Evolutionary conservation across 2,797 vertebrate species (phyloP).

Genomic region (Rhynchonycteris naso): DNA sequence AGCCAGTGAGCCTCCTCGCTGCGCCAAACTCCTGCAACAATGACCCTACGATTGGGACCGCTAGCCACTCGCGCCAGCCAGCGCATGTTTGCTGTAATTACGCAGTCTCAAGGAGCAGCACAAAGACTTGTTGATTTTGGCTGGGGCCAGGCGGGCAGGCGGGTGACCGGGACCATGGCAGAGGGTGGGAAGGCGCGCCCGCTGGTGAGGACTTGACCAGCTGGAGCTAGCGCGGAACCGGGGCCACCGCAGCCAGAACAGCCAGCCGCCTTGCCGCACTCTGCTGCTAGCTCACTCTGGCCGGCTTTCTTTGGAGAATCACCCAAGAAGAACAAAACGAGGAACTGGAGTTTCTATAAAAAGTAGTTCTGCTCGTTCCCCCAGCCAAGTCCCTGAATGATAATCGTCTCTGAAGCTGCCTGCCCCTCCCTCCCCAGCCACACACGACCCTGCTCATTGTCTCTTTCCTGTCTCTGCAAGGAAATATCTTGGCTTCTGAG

Average conservation of each 20-base stretch:
- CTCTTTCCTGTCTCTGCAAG: neutral
- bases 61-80: constrained; percentile 48
- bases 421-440: neutral
- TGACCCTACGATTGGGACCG: neutral
- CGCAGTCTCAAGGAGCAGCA: constrained; percentile 60
- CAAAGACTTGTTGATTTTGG: constrained; percentile 79
- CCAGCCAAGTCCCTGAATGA: constrained; percentile 19
- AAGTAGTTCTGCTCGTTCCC: constrained; percentile 49
- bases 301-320: constrained; percentile 58
- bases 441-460: constrained; percentile 9
- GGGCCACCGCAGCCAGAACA: neutral
- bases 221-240: constrained; percentile 49
- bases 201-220: constrained; percentile 69
- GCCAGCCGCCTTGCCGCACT: neutral
- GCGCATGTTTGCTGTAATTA: constrained; percentile 66
- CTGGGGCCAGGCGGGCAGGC: constrained; percentile 7
- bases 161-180: constrained; percentile 60
- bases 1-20: constrained; percentile 19
- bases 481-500: neutral
- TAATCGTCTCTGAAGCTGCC: constrained; percentile 31
- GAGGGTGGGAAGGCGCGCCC: constrained; percentile 35
- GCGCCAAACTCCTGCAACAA: constrained; percentile 33
- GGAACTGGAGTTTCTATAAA: constrained; percentile 59
- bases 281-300: constrained; percentile 61
- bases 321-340: constrained; percentile 29